A percentile compares a stretch with the other conserved stretches of the same genome.
These are phyloP conservation scores for Gobio gobio DNA, from an alignment of 2,113 vertebrate genomes.

Conservation along the genomic window DNA sequence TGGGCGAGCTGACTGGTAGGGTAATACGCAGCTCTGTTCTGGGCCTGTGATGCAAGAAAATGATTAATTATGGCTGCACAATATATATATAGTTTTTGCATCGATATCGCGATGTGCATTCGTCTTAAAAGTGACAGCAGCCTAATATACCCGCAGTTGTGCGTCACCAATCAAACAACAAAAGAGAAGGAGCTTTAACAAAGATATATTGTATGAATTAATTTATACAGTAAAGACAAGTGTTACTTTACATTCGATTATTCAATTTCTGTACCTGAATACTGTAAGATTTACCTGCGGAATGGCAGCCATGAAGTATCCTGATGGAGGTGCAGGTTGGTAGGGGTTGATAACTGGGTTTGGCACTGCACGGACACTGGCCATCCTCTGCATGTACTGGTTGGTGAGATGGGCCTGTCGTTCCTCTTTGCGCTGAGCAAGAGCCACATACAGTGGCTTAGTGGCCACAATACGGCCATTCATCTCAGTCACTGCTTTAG, in stretches of 20 bases:
- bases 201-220: too few relatives aligned
- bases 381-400: constrained; percentile 99
- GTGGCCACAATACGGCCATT: constrained; percentile 98
- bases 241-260: too few relatives aligned
- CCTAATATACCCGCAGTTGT: too few relatives aligned
- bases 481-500: constrained; percentile 99
- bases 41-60: constrained; percentile 78
- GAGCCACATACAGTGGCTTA: constrained; percentile 95
- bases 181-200: too few relatives aligned
- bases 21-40: constrained; percentile 98
- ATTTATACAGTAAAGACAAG: too few relatives aligned
- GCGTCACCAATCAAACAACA: too few relatives aligned
- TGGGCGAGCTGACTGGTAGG: constrained; percentile 94
- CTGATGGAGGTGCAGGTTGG: constrained; percentile 94
- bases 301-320: constrained; percentile 99
- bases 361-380: constrained; percentile 93
- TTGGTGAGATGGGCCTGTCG: constrained; percentile 97
- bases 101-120: too few relatives aligned
- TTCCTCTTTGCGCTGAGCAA: constrained; percentile 97
- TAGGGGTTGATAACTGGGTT: constrained; percentile 99
- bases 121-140: too few relatives aligned
- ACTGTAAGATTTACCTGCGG: constrained; percentile 81
- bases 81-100: too few relatives aligned
- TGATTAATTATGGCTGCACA: neutral
- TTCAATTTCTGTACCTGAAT: too few relatives aligned